phyloP scores from a whole-genome alignment of 2,113 vertebrate genomes.

The Lepisosteus osseus region DNA sequence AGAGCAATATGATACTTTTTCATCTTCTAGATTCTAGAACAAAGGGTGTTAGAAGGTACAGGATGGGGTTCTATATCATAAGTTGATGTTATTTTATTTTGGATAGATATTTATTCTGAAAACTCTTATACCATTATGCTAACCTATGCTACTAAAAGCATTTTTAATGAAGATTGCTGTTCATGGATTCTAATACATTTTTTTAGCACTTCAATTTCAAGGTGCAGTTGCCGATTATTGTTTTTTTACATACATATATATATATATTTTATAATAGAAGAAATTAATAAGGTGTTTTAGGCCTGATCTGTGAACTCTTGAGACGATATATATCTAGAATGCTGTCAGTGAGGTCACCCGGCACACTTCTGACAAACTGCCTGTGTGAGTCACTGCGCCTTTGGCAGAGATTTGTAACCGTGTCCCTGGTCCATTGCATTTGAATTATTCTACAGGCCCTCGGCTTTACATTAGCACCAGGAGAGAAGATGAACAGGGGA shows the following conservation, averaged over 20 bases:
- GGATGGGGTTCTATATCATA: no score
- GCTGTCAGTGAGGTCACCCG: slow-evolving; percentile 83
- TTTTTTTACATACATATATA: not conserved
- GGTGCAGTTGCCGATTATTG: slow-evolving; percentile 38
- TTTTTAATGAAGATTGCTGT: no score
- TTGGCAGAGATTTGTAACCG: slow-evolving; percentile 95
- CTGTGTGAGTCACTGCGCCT: slow-evolving; percentile 78
- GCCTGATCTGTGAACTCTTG: slow-evolving; percentile 61
- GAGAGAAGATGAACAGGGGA: slow-evolving; percentile 87
- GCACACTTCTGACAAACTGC: slow-evolving; percentile 88
- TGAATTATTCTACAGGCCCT: slow-evolving; percentile 91
- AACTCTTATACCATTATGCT: no score
- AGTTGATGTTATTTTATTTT: no score
- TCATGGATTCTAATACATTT: slow-evolving; percentile 12
- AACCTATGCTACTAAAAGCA: no score
- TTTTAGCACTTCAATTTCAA: slow-evolving; percentile 46
- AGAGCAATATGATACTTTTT: no score
- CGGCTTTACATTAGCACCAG: slow-evolving; percentile 77
- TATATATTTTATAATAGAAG: slow-evolving; percentile 50
- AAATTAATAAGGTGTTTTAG: slow-evolving; percentile 65
- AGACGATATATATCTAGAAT: slow-evolving; percentile 72
- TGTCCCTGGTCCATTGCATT: slow-evolving; percentile 94
- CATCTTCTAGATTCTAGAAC: no score
- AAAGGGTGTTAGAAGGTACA: no score
- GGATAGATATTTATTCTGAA: no score